Evolutionary conservation across 2,113 vertebrate species (phyloP).

Genomic region (Zosterops lateralis): DNA sequence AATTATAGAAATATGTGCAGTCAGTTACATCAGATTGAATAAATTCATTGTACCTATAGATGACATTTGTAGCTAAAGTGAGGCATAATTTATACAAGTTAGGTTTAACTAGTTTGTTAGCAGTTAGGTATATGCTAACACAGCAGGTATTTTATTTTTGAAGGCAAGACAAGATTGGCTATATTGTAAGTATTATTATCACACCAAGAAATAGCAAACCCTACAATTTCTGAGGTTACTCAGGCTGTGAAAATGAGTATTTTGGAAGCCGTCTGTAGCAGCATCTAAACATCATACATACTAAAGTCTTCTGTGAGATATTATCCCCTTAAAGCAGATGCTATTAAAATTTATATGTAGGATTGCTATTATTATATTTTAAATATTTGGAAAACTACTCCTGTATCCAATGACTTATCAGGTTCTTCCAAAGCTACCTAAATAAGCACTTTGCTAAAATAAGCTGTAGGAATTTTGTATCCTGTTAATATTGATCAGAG

Average conservation of each 20-base stretch:
- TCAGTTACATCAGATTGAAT: constrained; percentile 27
- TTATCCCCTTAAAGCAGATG: not conserved
- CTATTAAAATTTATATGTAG: constrained; percentile 34
- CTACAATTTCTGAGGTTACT: not conserved
- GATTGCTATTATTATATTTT: not conserved
- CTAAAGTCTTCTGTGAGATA: not conserved
- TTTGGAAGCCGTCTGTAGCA: not conserved
- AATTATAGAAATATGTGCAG: not conserved
- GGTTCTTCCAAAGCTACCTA: constrained; percentile 3
- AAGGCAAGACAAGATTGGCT: not conserved
- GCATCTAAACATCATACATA: not conserved
- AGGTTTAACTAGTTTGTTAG: constrained; percentile 16
- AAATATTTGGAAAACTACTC: constrained; percentile 20
- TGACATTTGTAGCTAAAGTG: not conserved
- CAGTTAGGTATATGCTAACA: not conserved
- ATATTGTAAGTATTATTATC: not conserved
- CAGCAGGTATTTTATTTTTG: not conserved
- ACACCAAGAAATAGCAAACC: not conserved
- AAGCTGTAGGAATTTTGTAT: constrained; percentile 14
- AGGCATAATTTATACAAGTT: not conserved
- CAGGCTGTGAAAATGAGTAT: not conserved
- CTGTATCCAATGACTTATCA: constrained; percentile 7
- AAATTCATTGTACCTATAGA: not conserved
- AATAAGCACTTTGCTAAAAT: constrained; percentile 34
- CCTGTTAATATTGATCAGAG: constrained; percentile 32